Evolutionary conservation across 2,797 vertebrate species (phyloP), one percentile per base, ranked within the genome.

Genomic region (Argentina silus): DNA sequence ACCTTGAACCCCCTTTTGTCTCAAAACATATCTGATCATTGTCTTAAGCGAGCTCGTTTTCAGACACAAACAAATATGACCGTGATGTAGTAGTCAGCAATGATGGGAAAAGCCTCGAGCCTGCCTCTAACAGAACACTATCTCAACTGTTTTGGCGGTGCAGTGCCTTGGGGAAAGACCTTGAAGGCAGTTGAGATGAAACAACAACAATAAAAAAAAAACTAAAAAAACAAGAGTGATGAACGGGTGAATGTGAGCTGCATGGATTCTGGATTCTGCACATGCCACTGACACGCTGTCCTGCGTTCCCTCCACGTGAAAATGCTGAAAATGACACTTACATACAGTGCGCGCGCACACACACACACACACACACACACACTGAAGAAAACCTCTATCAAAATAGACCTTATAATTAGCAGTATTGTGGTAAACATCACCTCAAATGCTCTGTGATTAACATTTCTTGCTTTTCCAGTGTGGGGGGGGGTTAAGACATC

Each of bases 1-100:
- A 73, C 73, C 77, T 75, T 48, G 5, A 69, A 57, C 72, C 78
- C 47, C 12, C 21, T 27, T 68, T 71, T 15, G 10, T 75, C 67
- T 84, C 0, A 8, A 64, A 72, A 80, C 47, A 36, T 36, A 36
- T 36, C 27, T 36, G 27, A 36, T 36, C n/a, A n/a, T n/a, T n/a
- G n/a, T n/a, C n/a, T n/a, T n/a, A n/a, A n/a, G n/a, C n/a, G n/a
- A n/a, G n/a, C n/a, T n/a, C n/a, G n/a, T n/a, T n/a, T n/a, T n/a
- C n/a, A n/a, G n/a, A n/a, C n/a, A n/a, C n/a, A n/a, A n/a, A n/a
- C n/a, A n/a, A n/a, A n/a, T n/a, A n/a, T n/a, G n/a, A n/a, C n/a
- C n/a, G n/a, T n/a, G n/a, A 36, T 36, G 27, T 4, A 36, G 27
- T 4, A 63, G 14, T 27, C 61, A 64, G 42, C 61, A 63, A 36